Evolutionary conservation across 30 jellyfish, hydroid and myxozoan species (phyloP), one percentile per base, ranked within the genome.

Genomic region (Kudoa iwatai): DNA sequence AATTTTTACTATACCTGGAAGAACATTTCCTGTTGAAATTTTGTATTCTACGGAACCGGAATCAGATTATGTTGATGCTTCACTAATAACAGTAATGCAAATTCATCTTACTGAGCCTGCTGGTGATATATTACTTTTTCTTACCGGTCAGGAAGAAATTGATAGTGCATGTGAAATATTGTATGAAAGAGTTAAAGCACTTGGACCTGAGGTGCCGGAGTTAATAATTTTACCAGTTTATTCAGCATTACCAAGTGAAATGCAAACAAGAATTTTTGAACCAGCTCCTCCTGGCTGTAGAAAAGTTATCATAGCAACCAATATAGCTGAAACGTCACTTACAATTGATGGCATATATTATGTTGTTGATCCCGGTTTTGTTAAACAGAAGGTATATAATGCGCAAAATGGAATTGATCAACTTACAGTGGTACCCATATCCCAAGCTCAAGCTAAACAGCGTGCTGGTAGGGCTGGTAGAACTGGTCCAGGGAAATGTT

Each of bases 391-490:
- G 71, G 99, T 81, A 7, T 81, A 81, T 64, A 81, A 81, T 46
- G 89, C 99, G 28, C 55, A 89, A 32, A 81, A 58, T 33, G 77
- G 99, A 21, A 89, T 81, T 9, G 99, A 81, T 34, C 64, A 88
- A 0, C 74, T 81, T 0, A 58, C 64, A 17, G 89, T 81, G 6
- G 53, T 84, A 17, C 89, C 99, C 53, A 81, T 81, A 20, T 81
- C 99, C n/a, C 63, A 81, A 45, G 99, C 99, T 24, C 63, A 89
- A 55, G 99, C 99, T 3, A 88, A 81, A 42, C 99, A 81, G 40
- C 23, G 99, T 35, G 99, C 99, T 4, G 99, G 99, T 13, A 85
- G 99, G 47, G 99, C 99, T 44, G 99, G 99, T 3, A 81, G 99
- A 17, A 81, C 99, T 7, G 50, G 90, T 43, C 99, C 99, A 20